These are phyloP conservation scores for Pseudolaguvia tuberculata DNA, from an alignment of 2,113 vertebrate genomes.

Conservation along the genomic window DNA sequence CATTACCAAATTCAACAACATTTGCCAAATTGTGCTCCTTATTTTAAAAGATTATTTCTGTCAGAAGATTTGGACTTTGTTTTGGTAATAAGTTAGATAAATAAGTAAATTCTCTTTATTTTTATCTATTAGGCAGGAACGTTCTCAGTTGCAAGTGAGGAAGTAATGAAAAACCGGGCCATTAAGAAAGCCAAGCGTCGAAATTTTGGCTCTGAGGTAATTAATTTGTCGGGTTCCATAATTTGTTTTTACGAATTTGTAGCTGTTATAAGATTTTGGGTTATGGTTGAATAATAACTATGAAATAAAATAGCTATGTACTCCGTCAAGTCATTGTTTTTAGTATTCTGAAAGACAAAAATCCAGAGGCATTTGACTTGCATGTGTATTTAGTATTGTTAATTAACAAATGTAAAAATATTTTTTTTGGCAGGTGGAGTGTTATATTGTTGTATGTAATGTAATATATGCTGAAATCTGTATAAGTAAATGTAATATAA, in stretches of 20 bases:
- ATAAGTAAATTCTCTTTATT: neutral
- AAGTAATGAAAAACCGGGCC: conserved; percentile 86
- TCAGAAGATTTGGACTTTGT: too few relatives aligned
- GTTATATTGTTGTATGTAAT: neutral
- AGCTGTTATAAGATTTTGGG: neutral
- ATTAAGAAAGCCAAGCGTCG: conserved; percentile 94
- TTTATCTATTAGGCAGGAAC: conserved; percentile 78
- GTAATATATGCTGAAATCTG: neutral
- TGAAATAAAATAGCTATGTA: too few relatives aligned
- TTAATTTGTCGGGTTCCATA: neutral
- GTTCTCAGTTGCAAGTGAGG: conserved; percentile 85
- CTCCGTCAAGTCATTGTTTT: too few relatives aligned
- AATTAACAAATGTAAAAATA: too few relatives aligned
- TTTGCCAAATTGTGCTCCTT: neutral
- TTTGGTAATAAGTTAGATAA: too few relatives aligned
- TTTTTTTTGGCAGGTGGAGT: neutral
- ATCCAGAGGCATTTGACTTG: too few relatives aligned
- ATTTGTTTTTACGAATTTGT: neutral
- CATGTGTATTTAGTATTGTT: too few relatives aligned
- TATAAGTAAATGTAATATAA: neutral
- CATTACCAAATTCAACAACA: too few relatives aligned
- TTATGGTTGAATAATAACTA: too few relatives aligned
- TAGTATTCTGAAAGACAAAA: too few relatives aligned
- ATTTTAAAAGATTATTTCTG: too few relatives aligned
- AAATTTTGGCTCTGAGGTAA: conserved; percentile 76